A percentile compares a stretch with the other conserved stretches of the same genome.
phyloP scores from a whole-genome alignment of 2,888 invertebrate genomes.

The Nasonovia ribisnigri region DNA sequence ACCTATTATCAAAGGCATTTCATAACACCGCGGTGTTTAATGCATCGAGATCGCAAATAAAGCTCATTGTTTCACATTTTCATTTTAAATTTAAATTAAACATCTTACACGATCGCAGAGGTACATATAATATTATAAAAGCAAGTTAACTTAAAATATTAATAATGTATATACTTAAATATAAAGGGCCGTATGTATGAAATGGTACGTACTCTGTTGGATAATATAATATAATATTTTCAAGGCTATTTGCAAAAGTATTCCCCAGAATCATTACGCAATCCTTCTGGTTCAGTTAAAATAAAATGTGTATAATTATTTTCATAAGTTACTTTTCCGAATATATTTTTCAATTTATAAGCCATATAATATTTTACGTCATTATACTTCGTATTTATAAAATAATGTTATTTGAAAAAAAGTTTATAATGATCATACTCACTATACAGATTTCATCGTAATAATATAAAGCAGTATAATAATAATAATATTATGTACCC shows the following conservation, averaged over 20 bases:
- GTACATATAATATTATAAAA: slow-evolving; percentile 48
- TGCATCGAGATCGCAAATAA: neutral
- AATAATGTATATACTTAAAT: slow-evolving; percentile 34
- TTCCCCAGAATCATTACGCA: neutral
- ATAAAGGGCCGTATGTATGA: slow-evolving; percentile 11
- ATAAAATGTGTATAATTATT: slow-evolving; percentile 17
- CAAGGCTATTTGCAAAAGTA: slow-evolving; percentile 45
- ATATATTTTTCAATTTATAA: neutral
- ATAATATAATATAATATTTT: slow-evolving; percentile 30
- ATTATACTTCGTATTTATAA: neutral
- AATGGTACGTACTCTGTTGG: neutral
- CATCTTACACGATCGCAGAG: slow-evolving; percentile 33
- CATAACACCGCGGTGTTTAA: neutral
- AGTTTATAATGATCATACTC: neutral
- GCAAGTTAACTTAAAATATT: slow-evolving; percentile 41
- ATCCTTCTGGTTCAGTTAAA: neutral
- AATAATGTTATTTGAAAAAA: neutral
- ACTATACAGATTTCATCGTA: neutral
- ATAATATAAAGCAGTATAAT: neutral
- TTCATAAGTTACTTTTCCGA: neutral
- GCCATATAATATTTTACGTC: neutral
- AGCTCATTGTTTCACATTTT: neutral
- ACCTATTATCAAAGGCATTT: neutral
- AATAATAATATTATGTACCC: neutral
- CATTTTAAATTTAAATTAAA: slow-evolving; percentile 49